Conservation (phyloP, 1,140 invertebrate genomes). For the Wasmannia auropunctata region DNA sequence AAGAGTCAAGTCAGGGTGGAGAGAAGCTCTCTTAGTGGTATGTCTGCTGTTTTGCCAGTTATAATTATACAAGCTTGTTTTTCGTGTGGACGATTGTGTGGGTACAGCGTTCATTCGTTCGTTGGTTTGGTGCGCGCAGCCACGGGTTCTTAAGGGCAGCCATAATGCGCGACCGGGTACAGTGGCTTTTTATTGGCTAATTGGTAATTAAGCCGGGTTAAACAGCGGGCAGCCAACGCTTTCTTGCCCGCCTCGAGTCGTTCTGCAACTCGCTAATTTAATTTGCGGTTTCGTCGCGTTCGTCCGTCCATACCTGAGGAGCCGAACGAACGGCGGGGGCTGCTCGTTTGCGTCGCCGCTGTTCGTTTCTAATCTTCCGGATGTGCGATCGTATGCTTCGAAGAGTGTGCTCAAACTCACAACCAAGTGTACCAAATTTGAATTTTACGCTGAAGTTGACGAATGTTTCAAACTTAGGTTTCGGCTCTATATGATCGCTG, state of each 20-base stretch:
- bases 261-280: constrained; percentile 82
- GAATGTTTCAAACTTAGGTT: not conserved
- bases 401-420: not conserved
- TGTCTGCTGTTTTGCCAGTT: constrained; percentile 79
- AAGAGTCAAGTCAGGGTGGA: constrained; percentile 37
- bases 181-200: constrained; percentile 82
- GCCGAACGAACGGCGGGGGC: not conserved
- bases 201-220: constrained; percentile 83
- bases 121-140: constrained; percentile 42
- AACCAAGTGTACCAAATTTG: not conserved
- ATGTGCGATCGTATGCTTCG: not conserved
- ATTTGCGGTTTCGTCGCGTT: constrained; percentile 83
- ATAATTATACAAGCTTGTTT: constrained; percentile 82
- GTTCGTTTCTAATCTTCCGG: constrained; percentile 12
- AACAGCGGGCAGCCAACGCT: constrained; percentile 80
- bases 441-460: not conserved
- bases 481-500: not conserved
- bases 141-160: constrained; percentile 66
- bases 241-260: constrained; percentile 77
- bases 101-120: constrained; percentile 56
- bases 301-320: constrained; percentile 52
- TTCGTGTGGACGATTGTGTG: constrained; percentile 74
- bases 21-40: constrained; percentile 65
- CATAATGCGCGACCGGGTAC: constrained; percentile 75
- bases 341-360: not conserved